These are phyloP conservation scores for Dunckerocampus dactyliophorus DNA, from an alignment of 2,113 vertebrate genomes.

Conservation along the genomic window DNA sequence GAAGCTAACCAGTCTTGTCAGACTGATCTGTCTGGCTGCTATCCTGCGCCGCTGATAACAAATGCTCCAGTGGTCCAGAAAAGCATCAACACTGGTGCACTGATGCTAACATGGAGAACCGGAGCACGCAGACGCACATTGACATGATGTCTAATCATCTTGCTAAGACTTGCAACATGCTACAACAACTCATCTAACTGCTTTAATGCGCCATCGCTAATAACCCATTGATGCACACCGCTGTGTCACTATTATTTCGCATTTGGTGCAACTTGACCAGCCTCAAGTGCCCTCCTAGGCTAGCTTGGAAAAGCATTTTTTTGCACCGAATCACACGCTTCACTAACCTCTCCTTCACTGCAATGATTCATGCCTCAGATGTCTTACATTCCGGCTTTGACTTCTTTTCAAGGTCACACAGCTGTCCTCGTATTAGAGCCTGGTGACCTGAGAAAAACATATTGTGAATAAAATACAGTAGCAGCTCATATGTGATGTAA, in stretches of 20 bases:
- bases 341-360: constrained; percentile 27
- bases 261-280: constrained; percentile 2
- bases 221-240: background rate
- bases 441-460: constrained; percentile 20
- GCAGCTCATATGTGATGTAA: constrained; percentile 1
- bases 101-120: no score
- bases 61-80: no score
- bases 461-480: constrained; percentile 19
- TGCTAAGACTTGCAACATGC: background rate
- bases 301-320: constrained; percentile 15
- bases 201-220: constrained; percentile 1
- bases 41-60: no score
- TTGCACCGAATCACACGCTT: constrained; percentile 32
- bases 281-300: background rate
- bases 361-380: constrained; percentile 44
- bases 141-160: background rate
- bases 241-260: background rate
- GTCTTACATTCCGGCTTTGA: constrained; percentile 18
- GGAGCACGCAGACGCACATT: no score
- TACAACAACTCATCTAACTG: background rate
- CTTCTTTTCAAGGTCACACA: constrained; percentile 20
- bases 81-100: no score
- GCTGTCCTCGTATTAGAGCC: constrained; percentile 15
- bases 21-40: no score
- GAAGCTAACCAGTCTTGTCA: no score